Evolutionary conservation across 2,888 invertebrate genomes (phyloP).

Genomic region (Torymus auratus): DNA sequence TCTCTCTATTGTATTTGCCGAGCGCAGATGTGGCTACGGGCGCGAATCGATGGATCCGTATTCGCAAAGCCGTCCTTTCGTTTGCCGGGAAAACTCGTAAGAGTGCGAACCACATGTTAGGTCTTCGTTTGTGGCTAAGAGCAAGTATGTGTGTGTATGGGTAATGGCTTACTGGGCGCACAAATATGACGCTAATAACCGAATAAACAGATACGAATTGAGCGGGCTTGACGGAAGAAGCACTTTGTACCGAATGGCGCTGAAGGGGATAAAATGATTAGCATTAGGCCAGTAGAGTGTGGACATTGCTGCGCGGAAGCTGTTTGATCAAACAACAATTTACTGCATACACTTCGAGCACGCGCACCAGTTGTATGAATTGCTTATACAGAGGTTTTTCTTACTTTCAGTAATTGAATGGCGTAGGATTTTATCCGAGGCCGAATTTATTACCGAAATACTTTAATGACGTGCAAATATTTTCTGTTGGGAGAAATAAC

Average conservation of each 20-base stretch:
- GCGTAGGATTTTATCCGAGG: slow-evolving; percentile 6
- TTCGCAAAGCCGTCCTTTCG: not conserved
- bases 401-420: not conserved
- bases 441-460: slow-evolving; percentile 17
- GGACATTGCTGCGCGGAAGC: not conserved
- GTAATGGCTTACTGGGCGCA: not conserved
- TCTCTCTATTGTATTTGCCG: slow-evolving; percentile 44
- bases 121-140: not conserved
- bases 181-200: slow-evolving; percentile 50
- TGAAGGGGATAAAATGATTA: slow-evolving; percentile 54
- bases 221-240: slow-evolving; percentile 16
- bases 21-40: not conserved
- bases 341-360: not conserved
- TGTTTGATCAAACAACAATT: slow-evolving; percentile 50
- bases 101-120: slow-evolving; percentile 33
- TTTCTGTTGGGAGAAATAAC: slow-evolving; percentile 7
- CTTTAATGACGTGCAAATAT: slow-evolving; percentile 38
- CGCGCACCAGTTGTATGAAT: no score
- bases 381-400: not conserved
- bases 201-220: slow-evolving; percentile 40
- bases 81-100: slow-evolving; percentile 19
- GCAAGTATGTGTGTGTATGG: not conserved
- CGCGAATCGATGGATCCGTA: slow-evolving; percentile 1
- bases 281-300: slow-evolving; percentile 23
- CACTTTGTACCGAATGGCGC: slow-evolving; percentile 5